A percentile compares a stretch with the other conserved stretches of the same genome.
These are phyloP conservation scores for Villa cingulata DNA, from an alignment of 2,888 invertebrate genomes.

Conservation along the genomic window DNA sequence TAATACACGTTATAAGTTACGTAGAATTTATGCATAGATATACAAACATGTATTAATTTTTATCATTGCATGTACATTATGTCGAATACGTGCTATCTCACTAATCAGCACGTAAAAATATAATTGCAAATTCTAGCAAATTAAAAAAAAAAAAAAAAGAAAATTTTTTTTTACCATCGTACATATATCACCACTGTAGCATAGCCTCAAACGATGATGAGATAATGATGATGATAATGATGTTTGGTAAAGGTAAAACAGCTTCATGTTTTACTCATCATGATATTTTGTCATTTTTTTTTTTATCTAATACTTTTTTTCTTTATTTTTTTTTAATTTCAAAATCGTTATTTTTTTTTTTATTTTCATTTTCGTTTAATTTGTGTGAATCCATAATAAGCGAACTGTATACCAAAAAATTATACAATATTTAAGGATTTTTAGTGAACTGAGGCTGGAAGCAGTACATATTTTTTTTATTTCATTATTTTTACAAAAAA, in stretches of 20 bases:
- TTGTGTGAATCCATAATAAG: no score
- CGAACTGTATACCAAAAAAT: no score
- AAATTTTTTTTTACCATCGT: no score
- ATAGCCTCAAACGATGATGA: not conserved
- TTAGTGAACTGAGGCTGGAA: not conserved
- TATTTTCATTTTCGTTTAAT: no score
- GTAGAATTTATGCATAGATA: no score
- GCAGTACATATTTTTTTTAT: not conserved
- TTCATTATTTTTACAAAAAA: not conserved
- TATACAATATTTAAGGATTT: not conserved
- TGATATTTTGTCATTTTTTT: not conserved
- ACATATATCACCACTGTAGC: not conserved
- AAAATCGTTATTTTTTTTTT: not conserved
- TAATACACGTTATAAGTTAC: no score
- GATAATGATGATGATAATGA: no score
- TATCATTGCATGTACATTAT: not conserved
- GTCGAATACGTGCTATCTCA: constrained; percentile 12
- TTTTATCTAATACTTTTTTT: not conserved
- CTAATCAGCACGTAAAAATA: constrained; percentile 14
- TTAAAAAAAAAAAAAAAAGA: constrained; percentile 1
- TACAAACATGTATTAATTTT: no score
- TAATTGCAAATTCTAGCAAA: constrained; percentile 11
- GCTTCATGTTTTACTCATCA: no score
- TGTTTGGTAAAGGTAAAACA: no score
- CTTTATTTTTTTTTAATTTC: not conserved